phyloP scores from a whole-genome alignment of 2,797 vertebrate species.

The Anguilla megastoma region DNA sequence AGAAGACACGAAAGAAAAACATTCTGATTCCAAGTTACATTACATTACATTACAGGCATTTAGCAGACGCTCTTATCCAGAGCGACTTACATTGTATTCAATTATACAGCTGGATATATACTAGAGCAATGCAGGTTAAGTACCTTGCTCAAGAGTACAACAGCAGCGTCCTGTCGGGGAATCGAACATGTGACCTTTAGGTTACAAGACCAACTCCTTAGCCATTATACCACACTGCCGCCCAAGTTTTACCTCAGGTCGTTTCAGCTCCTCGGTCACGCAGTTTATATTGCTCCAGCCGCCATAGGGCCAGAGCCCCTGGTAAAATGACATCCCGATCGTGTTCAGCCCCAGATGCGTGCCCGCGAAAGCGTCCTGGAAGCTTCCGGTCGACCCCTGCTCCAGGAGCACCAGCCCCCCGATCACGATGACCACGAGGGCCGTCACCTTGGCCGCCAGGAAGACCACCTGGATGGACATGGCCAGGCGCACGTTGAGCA shows the following conservation, averaged over 20 bases:
- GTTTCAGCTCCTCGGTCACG: slow-evolving; percentile 83
- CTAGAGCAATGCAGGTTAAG: no score
- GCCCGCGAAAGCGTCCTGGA: slow-evolving; percentile 77
- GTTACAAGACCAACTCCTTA: no score
- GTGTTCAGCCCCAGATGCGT: slow-evolving; percentile 28
- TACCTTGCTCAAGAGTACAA: no score
- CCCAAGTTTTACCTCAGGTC: slow-evolving; percentile 73
- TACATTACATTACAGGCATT: no score
- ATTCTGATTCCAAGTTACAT: no score
- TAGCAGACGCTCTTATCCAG: no score
- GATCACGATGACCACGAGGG: slow-evolving; percentile 71
- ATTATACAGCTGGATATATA: no score
- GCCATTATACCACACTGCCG: no score
- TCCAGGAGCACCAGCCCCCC: slow-evolving; percentile 72
- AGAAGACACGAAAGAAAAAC: no score
- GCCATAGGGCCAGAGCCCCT: slow-evolving; percentile 87
- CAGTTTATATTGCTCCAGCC: slow-evolving; percentile 88
- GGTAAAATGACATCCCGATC: slow-evolving; percentile 83
- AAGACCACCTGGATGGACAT: slow-evolving; percentile 78
- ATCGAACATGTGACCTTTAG: no score
- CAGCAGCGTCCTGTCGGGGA: no score
- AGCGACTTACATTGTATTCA: no score
- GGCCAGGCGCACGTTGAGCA: slow-evolving; percentile 76
- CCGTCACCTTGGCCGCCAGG: slow-evolving; percentile 74
- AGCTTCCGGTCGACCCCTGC: slow-evolving; percentile 51